phyloP scores from a whole-genome alignment of 2,888 invertebrate species.

The Acanthoscelides obtectus region DNA sequence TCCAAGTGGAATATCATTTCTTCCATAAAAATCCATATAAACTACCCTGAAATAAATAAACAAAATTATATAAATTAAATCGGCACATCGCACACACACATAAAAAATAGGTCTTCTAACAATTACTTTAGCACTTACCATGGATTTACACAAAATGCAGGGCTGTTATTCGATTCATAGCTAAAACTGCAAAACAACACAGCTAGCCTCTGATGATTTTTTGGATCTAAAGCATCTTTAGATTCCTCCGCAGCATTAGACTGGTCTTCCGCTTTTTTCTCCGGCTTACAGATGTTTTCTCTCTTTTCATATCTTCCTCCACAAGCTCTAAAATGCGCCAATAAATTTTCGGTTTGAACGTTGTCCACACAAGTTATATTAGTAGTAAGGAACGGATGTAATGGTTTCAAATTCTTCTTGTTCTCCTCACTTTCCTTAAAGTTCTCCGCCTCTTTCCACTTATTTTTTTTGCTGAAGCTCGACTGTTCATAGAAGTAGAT shows the following conservation, averaged over 20 bases:
- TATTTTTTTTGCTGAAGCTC: slow-evolving; percentile 27
- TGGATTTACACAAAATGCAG: slow-evolving; percentile 86
- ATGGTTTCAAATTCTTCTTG: slow-evolving; percentile 44
- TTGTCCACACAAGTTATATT: slow-evolving; percentile 64
- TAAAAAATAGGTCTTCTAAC: background rate
- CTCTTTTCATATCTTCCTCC: slow-evolving; percentile 62
- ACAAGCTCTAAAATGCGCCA: slow-evolving; percentile 83
- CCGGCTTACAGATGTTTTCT: slow-evolving; percentile 25
- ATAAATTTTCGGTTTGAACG: slow-evolving; percentile 61
- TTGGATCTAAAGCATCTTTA: slow-evolving; percentile 71
- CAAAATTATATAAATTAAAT: background rate
- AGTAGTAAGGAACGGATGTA: slow-evolving; percentile 69
- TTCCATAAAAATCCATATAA: slow-evolving; percentile 92
- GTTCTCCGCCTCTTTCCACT: slow-evolving; percentile 27
- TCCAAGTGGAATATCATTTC: slow-evolving; percentile 92
- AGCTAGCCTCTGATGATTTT: slow-evolving; percentile 80
- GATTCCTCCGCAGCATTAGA: slow-evolving; percentile 24
- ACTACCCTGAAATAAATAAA: slow-evolving; percentile 60
- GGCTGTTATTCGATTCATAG: slow-evolving; percentile 68
- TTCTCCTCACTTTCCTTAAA: slow-evolving; percentile 5
- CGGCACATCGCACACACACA: background rate
- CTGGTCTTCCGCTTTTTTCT: slow-evolving; percentile 26
- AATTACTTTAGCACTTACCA: slow-evolving; percentile 53
- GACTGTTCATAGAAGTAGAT: slow-evolving; percentile 68
- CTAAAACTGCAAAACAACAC: slow-evolving; percentile 88